phyloP scores from a whole-genome alignment of 2,888 invertebrate genomes.

The Heliothis peltigera region DNA sequence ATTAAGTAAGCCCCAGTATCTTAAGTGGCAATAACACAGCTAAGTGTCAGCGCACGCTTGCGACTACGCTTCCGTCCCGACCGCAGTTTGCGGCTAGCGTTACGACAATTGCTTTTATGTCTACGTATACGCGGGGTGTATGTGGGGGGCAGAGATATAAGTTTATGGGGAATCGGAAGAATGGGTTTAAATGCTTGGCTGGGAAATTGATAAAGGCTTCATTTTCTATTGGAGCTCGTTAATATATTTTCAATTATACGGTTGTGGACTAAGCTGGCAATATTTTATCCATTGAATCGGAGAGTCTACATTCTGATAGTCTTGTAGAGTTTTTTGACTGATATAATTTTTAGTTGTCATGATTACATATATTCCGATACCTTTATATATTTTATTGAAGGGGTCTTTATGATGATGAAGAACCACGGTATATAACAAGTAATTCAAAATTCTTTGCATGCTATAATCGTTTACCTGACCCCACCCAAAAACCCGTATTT shows the following conservation, averaged over 20 bases:
- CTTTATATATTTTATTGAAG: too few species aligned
- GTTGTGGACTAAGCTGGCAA: too few species aligned
- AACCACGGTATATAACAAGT: too few species aligned
- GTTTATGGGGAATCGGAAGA: slow-evolving; percentile 26
- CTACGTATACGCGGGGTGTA: slow-evolving; percentile 20
- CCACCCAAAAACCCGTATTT: not conserved
- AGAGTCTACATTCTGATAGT: too few species aligned
- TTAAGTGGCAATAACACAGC: slow-evolving; percentile 58
- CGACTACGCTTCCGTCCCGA: slow-evolving; percentile 36
- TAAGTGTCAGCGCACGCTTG: slow-evolving; percentile 42
- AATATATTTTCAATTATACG: too few species aligned
- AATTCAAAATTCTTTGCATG: too few species aligned
- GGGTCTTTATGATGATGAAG: too few species aligned
- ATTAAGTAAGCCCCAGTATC: slow-evolving; percentile 52
- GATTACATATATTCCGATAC: too few species aligned
- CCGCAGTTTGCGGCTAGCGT: slow-evolving; percentile 47
- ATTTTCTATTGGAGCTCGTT: too few species aligned
- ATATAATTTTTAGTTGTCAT: too few species aligned
- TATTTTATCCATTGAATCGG: too few species aligned
- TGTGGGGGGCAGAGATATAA: slow-evolving; percentile 22
- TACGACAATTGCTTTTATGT: slow-evolving; percentile 14
- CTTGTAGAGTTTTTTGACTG: too few species aligned
- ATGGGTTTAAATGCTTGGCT: slow-evolving; percentile 25
- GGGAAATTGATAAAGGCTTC: not conserved
- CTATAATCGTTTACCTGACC: not conserved